These are phyloP conservation scores for Mungos mungo DNA, from an alignment of 2,113 vertebrate genomes.

Conservation along the genomic window DNA sequence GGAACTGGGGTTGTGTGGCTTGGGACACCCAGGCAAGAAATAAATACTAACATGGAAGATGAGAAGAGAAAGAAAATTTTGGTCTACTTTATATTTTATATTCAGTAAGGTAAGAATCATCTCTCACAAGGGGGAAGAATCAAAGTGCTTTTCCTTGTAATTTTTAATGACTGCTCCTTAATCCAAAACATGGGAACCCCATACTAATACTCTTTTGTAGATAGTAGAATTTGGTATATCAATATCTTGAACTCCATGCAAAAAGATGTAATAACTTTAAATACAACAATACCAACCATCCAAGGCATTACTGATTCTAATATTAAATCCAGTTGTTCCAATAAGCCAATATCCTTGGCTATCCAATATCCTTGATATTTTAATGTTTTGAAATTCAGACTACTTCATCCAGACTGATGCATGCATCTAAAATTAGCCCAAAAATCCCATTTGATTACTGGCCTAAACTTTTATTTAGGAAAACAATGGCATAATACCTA, in stretches of 20 bases:
- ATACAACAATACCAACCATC: background rate
- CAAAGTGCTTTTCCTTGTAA: background rate
- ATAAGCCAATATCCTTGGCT: background rate
- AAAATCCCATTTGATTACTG: background rate
- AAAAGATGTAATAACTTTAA: background rate
- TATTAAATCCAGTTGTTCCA: background rate
- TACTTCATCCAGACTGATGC: background rate
- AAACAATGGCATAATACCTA: background rate
- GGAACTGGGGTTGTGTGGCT: background rate
- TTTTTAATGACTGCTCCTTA: background rate
- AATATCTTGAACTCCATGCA: background rate
- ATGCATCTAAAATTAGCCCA: background rate
- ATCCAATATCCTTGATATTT: background rate
- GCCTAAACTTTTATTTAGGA: background rate
- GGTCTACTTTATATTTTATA: background rate
- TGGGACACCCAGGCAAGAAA: background rate
- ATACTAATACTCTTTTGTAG: background rate
- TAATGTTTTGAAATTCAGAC: background rate
- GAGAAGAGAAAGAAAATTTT: background rate
- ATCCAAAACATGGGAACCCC: background rate
- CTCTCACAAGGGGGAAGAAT: background rate
- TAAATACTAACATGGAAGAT: background rate
- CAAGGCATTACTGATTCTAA: background rate
- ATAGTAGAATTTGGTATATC: background rate
- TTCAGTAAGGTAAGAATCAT: background rate